Evolutionary conservation across 64 coral and sea anemone genomes (phyloP).

Genomic region (Platygyra sinensis): DNA sequence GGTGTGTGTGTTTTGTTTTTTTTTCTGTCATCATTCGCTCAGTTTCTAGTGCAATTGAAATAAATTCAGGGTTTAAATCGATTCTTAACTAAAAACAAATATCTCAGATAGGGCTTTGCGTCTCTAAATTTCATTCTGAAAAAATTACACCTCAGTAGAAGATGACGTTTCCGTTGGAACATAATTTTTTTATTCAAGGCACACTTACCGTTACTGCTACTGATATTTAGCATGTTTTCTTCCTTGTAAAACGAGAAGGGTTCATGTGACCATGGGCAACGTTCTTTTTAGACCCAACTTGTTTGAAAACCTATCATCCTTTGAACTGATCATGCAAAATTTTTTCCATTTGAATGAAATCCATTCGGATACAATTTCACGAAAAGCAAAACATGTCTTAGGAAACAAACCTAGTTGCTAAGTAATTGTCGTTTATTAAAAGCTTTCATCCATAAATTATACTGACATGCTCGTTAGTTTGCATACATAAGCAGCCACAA

Average conservation of each 20-base stretch:
- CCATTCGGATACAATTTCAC: background rate
- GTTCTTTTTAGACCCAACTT: background rate
- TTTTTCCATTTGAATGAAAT: background rate
- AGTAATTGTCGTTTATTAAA: background rate
- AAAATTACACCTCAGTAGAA: background rate
- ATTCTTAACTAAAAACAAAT: too few species aligned
- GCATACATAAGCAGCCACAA: background rate
- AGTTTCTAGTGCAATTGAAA: too few species aligned
- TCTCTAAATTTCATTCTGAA: background rate
- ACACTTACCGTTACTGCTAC: background rate
- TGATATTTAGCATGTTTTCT: conserved; percentile 1
- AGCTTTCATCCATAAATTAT: background rate
- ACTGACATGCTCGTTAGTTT: background rate
- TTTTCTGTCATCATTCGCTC: too few species aligned
- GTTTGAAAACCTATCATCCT: background rate
- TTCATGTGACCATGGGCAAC: background rate
- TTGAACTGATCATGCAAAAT: background rate
- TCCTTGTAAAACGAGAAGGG: background rate
- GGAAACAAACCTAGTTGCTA: background rate
- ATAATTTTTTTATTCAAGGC: background rate
- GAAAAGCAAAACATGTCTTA: background rate
- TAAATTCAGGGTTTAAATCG: too few species aligned
- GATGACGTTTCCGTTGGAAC: background rate
- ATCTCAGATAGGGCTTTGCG: background rate
- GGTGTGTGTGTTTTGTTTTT: too few species aligned